Evolutionary conservation across 2,113 vertebrate species (phyloP).

Genomic region (Hippoglossus stenolepis): DNA sequence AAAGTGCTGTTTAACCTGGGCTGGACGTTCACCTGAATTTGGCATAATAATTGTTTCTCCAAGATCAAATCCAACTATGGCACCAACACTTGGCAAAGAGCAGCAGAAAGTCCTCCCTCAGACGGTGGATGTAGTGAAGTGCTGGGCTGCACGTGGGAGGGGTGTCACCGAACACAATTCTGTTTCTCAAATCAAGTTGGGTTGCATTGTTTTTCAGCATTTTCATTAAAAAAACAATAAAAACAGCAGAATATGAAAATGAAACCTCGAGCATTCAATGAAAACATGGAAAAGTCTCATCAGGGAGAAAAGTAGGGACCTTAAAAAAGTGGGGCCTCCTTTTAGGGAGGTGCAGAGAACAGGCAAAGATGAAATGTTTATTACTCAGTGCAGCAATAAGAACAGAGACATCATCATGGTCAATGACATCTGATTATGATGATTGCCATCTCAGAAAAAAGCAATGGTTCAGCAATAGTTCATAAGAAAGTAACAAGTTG

Average conservation of each 20-base stretch:
- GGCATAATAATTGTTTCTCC: neutral
- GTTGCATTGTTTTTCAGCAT: slow-evolving; percentile 5
- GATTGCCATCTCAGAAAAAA: neutral
- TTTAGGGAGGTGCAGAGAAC: neutral
- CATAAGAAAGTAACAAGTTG: neutral
- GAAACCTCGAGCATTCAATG: neutral
- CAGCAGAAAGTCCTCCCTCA: neutral
- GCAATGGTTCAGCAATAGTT: neutral
- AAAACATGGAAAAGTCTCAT: slow-evolving; percentile 5
- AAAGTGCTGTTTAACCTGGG: no score
- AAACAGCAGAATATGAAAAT: slow-evolving; percentile 1
- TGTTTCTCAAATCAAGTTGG: neutral
- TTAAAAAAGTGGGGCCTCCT: neutral
- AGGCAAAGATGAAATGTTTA: slow-evolving; percentile 26
- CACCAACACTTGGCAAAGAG: slow-evolving; percentile 1
- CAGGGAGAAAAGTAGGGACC: neutral
- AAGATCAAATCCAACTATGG: neutral
- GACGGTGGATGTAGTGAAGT: neutral
- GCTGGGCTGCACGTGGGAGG: slow-evolving; percentile 1
- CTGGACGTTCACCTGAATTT: neutral
- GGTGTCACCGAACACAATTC: neutral
- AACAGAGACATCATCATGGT: neutral
- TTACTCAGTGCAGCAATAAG: neutral
- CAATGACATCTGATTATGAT: neutral
- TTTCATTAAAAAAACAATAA: slow-evolving; percentile 22